A percentile compares a stretch with the other conserved stretches of the same genome.
These are phyloP conservation scores for Chloroclysta siterata DNA, from an alignment of 2,888 invertebrate genomes.

Conservation along the genomic window DNA sequence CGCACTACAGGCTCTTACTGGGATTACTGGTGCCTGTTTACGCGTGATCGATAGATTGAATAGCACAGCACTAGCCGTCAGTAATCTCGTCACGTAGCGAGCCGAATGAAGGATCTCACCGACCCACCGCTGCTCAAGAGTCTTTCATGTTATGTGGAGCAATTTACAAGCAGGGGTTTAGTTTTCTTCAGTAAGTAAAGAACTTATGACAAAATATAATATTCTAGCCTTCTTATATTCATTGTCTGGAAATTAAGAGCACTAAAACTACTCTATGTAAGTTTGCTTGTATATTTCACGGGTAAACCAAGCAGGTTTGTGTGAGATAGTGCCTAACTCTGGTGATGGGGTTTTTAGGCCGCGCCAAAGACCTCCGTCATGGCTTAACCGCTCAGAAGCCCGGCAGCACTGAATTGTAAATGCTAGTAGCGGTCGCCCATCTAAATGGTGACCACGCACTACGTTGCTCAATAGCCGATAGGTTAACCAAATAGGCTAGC, in stretches of 20 bases:
- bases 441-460: too few relatives aligned
- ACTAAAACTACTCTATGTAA: background rate
- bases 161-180: conserved; percentile 28
- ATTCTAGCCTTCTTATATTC: background rate
- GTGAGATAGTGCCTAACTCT: too few relatives aligned
- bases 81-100: conserved; percentile 62
- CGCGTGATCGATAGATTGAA: conserved; percentile 56
- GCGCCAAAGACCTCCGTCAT: too few relatives aligned
- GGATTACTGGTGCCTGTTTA: conserved; percentile 64
- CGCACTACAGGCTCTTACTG: conserved; percentile 43
- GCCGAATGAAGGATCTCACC: conserved; percentile 64
- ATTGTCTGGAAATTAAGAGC: background rate
- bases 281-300: too few relatives aligned
- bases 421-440: too few relatives aligned
- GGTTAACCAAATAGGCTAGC: too few relatives aligned
- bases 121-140: conserved; percentile 52
- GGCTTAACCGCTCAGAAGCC: too few relatives aligned
- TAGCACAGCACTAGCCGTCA: conserved; percentile 51
- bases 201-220: background rate
- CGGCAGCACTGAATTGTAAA: too few relatives aligned
- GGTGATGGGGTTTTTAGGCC: too few relatives aligned
- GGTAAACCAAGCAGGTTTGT: too few relatives aligned
- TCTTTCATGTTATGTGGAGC: conserved; percentile 30
- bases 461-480: too few relatives aligned
- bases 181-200: conserved; percentile 3